Conservation (phyloP, 2,113 vertebrate genomes). For the Ariopsis seemanni region DNA sequence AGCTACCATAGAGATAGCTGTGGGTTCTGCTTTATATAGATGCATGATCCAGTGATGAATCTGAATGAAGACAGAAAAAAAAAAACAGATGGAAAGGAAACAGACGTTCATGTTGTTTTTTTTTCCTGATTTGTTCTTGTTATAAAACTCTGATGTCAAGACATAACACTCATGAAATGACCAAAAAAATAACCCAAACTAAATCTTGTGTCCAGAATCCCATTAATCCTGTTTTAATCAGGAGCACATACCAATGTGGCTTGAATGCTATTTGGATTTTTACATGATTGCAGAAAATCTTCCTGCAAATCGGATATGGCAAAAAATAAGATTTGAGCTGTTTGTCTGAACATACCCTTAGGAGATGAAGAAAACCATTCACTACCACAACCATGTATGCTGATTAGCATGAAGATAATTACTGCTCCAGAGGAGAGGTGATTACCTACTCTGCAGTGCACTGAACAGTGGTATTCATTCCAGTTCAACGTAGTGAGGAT, state of each 20-base stretch:
- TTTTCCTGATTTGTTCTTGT: not conserved
- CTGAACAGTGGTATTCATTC: constrained; percentile 22
- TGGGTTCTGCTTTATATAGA: not conserved
- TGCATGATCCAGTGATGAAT: not conserved
- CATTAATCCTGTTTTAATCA: not conserved
- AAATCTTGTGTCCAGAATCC: not conserved
- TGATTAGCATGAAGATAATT: constrained; percentile 45
- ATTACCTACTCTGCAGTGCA: not conserved
- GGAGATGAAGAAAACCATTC: constrained; percentile 24
- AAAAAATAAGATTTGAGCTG: not conserved
- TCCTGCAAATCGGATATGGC: not conserved
- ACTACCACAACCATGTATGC: constrained; percentile 8
- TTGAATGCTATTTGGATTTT: not conserved
- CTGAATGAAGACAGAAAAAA: not conserved
- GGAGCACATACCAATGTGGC: not conserved
- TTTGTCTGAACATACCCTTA: not conserved
- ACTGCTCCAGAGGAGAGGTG: constrained; percentile 4
- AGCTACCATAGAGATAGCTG: not conserved
- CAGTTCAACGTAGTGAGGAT: constrained; percentile 13
- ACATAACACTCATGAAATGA: not conserved
- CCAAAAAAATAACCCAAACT: not conserved
- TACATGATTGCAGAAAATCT: not conserved
- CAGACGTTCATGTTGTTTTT: not conserved
- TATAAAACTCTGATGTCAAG: not conserved
- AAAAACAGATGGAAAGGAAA: not conserved